A percentile compares a stretch with the other conserved stretches of the same genome.
Evolutionary conservation across 2,797 vertebrate species (phyloP).

Genomic region (Carcharodon carcharias): DNA sequence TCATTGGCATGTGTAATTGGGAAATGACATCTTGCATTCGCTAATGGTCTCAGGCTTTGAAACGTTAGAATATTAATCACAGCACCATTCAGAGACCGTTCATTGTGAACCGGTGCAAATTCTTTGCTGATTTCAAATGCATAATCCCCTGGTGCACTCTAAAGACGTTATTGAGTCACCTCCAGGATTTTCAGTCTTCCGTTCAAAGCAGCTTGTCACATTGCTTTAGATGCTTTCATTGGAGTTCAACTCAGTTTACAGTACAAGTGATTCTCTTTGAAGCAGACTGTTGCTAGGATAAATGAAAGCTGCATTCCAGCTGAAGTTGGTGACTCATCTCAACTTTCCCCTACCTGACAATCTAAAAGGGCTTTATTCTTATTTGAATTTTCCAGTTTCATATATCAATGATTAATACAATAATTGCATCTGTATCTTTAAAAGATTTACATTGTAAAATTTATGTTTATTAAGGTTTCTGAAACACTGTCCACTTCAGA

Average conservation of each 20-base stretch:
- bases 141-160: conserved; percentile 46
- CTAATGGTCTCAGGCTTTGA: conserved; percentile 49
- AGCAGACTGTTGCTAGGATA: conserved; percentile 60
- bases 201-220: conserved; percentile 47
- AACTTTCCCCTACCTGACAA: neutral
- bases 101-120: conserved; percentile 52
- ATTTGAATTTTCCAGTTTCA: neutral
- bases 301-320: conserved; percentile 17
- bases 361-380: neutral
- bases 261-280: conserved; percentile 44
- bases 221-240: conserved; percentile 51
- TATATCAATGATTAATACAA: neutral
- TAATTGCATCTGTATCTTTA: neutral
- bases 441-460: neutral
- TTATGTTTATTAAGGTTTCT: neutral
- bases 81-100: conserved; percentile 47
- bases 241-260: conserved; percentile 51
- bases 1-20: conserved; percentile 48
- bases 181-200: conserved; percentile 47
- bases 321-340: neutral
- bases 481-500: neutral
- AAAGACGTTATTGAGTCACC: conserved; percentile 51
- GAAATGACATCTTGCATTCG: conserved; percentile 48
- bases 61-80: conserved; percentile 49
- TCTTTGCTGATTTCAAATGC: conserved; percentile 51